These are phyloP conservation scores for Merluccius polli DNA, from an alignment of 2,797 vertebrate species.

Conservation along the genomic window DNA sequence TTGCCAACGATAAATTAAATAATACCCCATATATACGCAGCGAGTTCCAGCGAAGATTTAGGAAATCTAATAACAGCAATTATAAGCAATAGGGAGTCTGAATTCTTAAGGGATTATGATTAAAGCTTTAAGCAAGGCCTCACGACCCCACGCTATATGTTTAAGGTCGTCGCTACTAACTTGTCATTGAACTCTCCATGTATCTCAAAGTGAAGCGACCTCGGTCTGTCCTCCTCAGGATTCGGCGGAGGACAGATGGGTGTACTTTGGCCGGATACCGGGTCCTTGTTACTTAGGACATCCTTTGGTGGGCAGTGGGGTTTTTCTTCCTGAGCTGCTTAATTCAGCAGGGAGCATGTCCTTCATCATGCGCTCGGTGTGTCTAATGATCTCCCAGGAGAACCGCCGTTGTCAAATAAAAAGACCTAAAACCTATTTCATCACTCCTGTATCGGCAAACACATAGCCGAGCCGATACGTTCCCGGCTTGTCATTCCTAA, in stretches of 20 bases:
- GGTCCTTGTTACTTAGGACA: neutral
- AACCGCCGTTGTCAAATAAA: neutral
- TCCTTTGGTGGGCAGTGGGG: neutral
- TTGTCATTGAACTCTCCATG: neutral
- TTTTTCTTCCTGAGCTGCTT: neutral
- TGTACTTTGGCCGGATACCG: neutral
- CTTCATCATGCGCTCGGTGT: neutral
- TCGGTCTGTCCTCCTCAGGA: no score
- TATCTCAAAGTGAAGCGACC: neutral
- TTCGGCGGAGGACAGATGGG: neutral
- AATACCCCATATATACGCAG: neutral
- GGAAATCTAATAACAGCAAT: conserved; percentile 4
- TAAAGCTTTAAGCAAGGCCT: neutral
- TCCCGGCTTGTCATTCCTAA: neutral
- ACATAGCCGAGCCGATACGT: neutral
- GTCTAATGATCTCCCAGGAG: neutral
- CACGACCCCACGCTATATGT: neutral
- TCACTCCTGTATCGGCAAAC: neutral
- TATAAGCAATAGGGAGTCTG: neutral
- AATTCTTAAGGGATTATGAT: neutral
- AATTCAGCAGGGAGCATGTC: neutral
- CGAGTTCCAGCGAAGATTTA: neutral
- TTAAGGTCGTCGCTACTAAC: neutral
- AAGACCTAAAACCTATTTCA: neutral
- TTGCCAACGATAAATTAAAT: neutral